Percentiles rank a stretch among this genome's conserved stretches.
phyloP scores from a whole-genome alignment of 1,140 invertebrate genomes.

The Drosophila obscura region DNA sequence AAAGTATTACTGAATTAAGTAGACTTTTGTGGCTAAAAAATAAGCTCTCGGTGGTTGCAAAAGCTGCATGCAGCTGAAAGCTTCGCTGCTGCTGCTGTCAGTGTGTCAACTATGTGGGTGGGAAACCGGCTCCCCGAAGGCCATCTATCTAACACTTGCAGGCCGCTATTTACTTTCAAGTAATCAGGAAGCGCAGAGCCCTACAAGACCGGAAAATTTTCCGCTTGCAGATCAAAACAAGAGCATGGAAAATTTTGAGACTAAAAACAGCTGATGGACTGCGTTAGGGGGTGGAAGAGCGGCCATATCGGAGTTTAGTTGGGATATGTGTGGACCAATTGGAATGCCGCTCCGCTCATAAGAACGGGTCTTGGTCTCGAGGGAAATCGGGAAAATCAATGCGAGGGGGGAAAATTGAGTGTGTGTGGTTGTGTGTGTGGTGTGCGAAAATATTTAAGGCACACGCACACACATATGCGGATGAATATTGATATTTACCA shows the following conservation, averaged over 20 bases:
- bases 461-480: slow-evolving; percentile 25
- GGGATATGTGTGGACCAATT: slow-evolving; percentile 54
- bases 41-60: slow-evolving; percentile 57
- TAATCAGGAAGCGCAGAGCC: slow-evolving; percentile 3
- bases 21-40: slow-evolving; percentile 10
- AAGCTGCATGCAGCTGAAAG: slow-evolving; percentile 65
- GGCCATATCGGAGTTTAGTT: slow-evolving; percentile 45
- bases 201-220: slow-evolving; percentile 42
- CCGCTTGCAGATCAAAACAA: slow-evolving; percentile 5
- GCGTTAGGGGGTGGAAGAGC: slow-evolving; percentile 17
- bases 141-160: slow-evolving; percentile 39
- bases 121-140: neutral
- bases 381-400: slow-evolving; percentile 65
- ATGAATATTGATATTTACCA: slow-evolving; percentile 43
- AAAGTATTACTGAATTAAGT: neutral
- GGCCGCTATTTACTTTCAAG: slow-evolving; percentile 30
- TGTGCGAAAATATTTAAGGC: slow-evolving; percentile 55
- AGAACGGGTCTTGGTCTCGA: slow-evolving; percentile 21
- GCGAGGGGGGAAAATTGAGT: slow-evolving; percentile 53
- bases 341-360: slow-evolving; percentile 48
- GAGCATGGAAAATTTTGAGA: slow-evolving; percentile 58
- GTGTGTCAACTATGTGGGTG: slow-evolving; percentile 45
- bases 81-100: slow-evolving; percentile 40
- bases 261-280: slow-evolving; percentile 42
- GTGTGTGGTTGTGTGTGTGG: too few relatives aligned